Evolutionary conservation across 2,113 vertebrate genomes (phyloP).

Genomic region (Zosterops japonicus): DNA sequence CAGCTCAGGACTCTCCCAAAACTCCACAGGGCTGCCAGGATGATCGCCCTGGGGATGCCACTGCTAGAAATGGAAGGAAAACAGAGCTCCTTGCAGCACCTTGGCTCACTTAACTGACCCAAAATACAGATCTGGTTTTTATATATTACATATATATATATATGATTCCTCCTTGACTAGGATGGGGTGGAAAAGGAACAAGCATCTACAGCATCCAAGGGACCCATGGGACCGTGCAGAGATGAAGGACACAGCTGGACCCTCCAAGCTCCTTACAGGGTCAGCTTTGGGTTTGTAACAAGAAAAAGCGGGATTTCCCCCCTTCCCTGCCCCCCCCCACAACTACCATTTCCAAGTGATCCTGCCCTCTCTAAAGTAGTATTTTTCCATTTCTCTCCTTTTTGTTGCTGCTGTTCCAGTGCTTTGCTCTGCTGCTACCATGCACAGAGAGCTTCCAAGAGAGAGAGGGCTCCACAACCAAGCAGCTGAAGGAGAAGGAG

Average conservation of each 20-base stretch:
- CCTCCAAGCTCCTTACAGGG: neutral
- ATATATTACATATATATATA: too few relatives aligned
- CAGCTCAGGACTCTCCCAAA: neutral
- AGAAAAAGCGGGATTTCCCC: neutral
- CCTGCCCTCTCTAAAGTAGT: neutral
- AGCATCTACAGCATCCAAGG: neutral
- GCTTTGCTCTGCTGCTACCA: neutral
- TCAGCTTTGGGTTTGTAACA: neutral
- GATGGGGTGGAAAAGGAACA: neutral
- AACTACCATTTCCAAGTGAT: neutral
- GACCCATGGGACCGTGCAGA: rapidly evolving
- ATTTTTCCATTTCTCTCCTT: neutral
- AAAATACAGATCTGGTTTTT: neutral
- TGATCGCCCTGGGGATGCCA: neutral
- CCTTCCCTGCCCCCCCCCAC: neutral
- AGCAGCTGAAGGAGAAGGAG: neutral
- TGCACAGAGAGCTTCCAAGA: neutral
- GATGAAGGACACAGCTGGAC: neutral
- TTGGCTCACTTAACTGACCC: neutral
- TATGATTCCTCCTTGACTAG: neutral
- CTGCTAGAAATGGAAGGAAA: neutral
- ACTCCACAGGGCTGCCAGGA: neutral
- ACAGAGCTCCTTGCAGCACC: neutral
- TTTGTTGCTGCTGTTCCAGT: neutral
- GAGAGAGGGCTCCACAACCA: neutral